phyloP scores from a whole-genome alignment of 2,113 vertebrate genomes.

The Turnix velox region DNA sequence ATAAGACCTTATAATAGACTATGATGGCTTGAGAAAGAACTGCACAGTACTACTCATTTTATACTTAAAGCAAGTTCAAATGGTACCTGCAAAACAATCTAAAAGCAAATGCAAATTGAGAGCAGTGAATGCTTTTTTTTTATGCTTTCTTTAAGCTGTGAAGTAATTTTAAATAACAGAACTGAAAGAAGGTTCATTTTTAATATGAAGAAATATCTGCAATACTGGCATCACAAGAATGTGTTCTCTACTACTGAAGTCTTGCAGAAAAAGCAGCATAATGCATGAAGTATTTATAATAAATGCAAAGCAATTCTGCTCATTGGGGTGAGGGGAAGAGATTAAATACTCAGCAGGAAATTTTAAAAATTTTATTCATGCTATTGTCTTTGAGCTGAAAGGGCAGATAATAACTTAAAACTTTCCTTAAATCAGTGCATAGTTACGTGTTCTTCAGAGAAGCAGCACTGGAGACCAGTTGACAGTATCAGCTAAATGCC shows the following conservation, averaged over 20 bases:
- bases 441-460: background rate
- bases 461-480: background rate
- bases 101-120: background rate
- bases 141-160: background rate
- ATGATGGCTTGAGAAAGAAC: background rate
- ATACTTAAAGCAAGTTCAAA: background rate
- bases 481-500: background rate
- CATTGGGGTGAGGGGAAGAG: background rate
- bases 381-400: background rate
- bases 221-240: background rate
- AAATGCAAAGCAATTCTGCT: background rate
- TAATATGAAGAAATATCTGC: background rate
- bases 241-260: background rate
- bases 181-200: background rate
- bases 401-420: background rate
- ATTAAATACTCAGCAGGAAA: background rate
- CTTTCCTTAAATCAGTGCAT: background rate
- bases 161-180: background rate
- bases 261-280: background rate
- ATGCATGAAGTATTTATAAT: background rate
- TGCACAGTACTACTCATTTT: background rate
- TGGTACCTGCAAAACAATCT: background rate
- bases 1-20: fast-evolving
- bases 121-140: background rate
- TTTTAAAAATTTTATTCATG: background rate